Percentiles rank a stretch among this genome's conserved stretches.
phyloP scores from a whole-genome alignment of 2,113 vertebrate species.

The Varanus salvator region DNA sequence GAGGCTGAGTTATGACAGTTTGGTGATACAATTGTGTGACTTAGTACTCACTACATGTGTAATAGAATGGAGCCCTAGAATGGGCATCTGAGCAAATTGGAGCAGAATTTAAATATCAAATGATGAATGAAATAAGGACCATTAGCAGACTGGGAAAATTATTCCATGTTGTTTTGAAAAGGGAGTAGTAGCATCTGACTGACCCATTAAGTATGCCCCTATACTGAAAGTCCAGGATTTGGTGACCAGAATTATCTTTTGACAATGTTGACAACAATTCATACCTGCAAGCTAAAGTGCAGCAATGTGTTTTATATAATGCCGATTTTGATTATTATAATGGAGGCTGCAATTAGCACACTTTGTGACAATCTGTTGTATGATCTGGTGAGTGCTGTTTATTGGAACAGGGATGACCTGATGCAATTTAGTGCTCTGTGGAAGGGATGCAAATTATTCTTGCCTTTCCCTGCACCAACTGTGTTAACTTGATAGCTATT shows the following conservation, averaged over 20 bases:
- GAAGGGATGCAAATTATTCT: background rate
- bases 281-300: background rate
- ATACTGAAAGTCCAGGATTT: background rate
- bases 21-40: background rate
- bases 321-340: background rate
- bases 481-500: conserved; percentile 8
- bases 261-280: background rate
- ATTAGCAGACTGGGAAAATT: background rate
- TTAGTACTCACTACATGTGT: background rate
- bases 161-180: background rate
- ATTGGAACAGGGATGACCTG: background rate
- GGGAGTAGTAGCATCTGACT: background rate
- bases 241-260: background rate
- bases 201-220: background rate
- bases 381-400: background rate
- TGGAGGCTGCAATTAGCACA: background rate
- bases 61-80: background rate
- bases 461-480: background rate
- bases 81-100: background rate
- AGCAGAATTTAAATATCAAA: background rate
- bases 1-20: background rate
- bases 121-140: background rate
- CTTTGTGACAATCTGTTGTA: background rate
- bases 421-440: background rate
- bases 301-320: background rate